Percentiles rank a stretch among this genome's conserved stretches.
Conservation (phyloP, 1,140 invertebrate genomes). For the Pseudoatta argentina region DNA sequence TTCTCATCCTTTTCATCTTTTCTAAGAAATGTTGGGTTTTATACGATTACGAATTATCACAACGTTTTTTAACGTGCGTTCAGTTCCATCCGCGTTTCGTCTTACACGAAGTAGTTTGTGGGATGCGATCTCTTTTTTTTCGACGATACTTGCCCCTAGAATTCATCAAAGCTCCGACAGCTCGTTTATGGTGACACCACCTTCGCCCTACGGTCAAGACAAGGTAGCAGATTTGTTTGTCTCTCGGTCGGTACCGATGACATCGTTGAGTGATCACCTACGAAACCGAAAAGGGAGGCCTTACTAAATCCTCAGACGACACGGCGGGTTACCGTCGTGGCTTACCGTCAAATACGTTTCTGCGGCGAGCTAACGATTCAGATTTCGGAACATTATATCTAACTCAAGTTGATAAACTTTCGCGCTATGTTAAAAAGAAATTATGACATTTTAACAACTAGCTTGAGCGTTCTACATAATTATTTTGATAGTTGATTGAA, state of each 20-base stretch:
- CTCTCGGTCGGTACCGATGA: conserved; percentile 52
- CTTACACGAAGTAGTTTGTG: neutral
- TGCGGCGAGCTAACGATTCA: neutral
- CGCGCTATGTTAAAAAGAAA: neutral
- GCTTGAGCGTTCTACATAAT: too few relatives aligned
- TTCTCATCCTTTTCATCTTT: neutral
- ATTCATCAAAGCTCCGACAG: conserved; percentile 69
- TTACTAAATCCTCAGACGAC: conserved; percentile 76
- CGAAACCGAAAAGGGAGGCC: conserved; percentile 72
- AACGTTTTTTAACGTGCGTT: neutral
- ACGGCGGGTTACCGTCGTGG: conserved; percentile 74
- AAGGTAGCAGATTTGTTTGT: conserved; percentile 71
- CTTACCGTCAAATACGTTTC: conserved; percentile 62
- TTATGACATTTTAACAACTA: neutral
- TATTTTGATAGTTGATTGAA: too few relatives aligned
- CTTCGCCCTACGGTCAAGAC: conserved; percentile 63
- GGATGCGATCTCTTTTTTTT: conserved; percentile 3
- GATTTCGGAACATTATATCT: neutral
- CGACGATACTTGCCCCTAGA: conserved; percentile 26
- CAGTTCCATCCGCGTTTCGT: neutral
- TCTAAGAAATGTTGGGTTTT: conserved; percentile 7
- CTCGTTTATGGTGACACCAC: conserved; percentile 60
- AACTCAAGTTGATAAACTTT: neutral
- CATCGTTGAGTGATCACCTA: conserved; percentile 74
- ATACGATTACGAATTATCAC: conserved; percentile 68